Base-by-base conservation (phyloP, 2,888 invertebrate species). In the Leptinotarsa tumamoca region DNA sequence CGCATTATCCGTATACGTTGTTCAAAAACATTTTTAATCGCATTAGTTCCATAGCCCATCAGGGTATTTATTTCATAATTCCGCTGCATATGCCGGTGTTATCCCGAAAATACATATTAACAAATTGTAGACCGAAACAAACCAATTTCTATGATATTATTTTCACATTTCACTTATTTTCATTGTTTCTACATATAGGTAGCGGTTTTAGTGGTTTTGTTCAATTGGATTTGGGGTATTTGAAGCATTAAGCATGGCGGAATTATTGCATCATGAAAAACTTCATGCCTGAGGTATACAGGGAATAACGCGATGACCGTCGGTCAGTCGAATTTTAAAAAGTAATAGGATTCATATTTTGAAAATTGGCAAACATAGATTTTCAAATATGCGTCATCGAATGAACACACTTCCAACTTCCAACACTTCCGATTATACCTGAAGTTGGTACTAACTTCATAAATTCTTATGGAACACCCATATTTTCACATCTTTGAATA, bases 61-160 rank as follows among this genome's bases (percentile, higher is more conserved):
- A 72, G 81, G 82, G 82, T 79, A 83, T 84, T 84, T 83, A 84
- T 84, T 85, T 83, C 80, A 83, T 83, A 83, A 84, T 83, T 83
- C 83, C 79, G 80, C 82, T 76, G 76, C 67, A 77, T 76, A 68
- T 71, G 75, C 75, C 43, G 51, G 69, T 71, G 74, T 78, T 75
- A 76, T 77, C 73, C 68, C 67, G 69, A 74, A 79, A 66, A 73
- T 73, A 68, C 78, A 75, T 76, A 78, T 79, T 76, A 79, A 79
- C 79, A 78, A 76, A 76, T 75, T 68, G 78, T 75, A 75, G 73
- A 73, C 76, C 68, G 74, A 68, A 77, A 79, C 77, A 77, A 76
- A 79, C 75, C 79, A 71, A 76, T 78, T 77, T 75, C 75, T 75
- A 71, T 69, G 66, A 67, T 75, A 74, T 78, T 78, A 72, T 78